Evolutionary conservation across 2,888 invertebrate species (phyloP), one percentile per base, ranked within the genome.

Genomic region (Brenthis ino): DNA sequence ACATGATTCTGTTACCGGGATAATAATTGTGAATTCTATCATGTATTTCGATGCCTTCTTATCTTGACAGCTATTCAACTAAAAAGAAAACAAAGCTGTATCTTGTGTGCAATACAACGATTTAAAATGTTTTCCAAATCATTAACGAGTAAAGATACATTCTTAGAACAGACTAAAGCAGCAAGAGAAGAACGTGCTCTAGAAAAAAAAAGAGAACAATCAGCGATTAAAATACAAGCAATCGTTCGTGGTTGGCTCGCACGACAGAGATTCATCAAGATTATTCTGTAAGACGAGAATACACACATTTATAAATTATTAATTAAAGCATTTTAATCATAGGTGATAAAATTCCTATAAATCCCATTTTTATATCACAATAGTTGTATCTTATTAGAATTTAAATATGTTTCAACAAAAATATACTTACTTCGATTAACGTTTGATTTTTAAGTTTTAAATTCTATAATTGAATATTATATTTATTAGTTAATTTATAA

Each of bases 91-190:
- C 86, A 88, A 86, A 88, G 85, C 80, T 73, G 78, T 79, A 70
- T 68, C 73, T 80, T 77, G 71, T 75, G 80, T 80, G 78, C 73
- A 75, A 71, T 73, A 76, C 60, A 75, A 63, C 68, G 64, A 71
- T 75, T 70, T 57, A 84, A 83, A 74, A 93, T 93, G 93, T 93
- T 87, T 82, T 82, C 91, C 13, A 89, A 88, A 76, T 83, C 86
- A n/a, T 75, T 82, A 65, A 89, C 95, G 77, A 94, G 95, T 78
- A 97, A 96, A 86, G 95, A 95, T 77, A 94, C 94, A 77, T 98
- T 98, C 87, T 93, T 98, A 80, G 97, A 98, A 86, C 97, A 97
- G 84, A 97, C 97, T 5, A 98, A 98, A 88, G 96, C 96, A 43
- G 98, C 98, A 14, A 94, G 98, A 71, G 97, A 97, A 84, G 98